These are phyloP conservation scores for Drosophila seguyi DNA, from an alignment of 1,140 invertebrate genomes.

Conservation along the genomic window DNA sequence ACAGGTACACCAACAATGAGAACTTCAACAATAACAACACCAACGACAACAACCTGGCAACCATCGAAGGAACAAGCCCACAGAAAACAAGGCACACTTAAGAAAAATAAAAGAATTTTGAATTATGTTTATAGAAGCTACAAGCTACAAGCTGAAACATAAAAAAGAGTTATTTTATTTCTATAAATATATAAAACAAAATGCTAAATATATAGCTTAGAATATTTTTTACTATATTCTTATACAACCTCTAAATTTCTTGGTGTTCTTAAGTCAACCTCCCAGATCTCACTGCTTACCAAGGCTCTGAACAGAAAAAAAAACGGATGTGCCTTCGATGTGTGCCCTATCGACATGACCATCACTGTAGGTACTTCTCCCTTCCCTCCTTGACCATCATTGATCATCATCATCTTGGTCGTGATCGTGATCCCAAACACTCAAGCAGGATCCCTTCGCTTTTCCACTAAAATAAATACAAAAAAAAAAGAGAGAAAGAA, in stretches of 20 bases:
- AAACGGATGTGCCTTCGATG: constrained; percentile 67
- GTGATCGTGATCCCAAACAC: constrained; percentile 32
- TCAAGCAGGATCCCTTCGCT: constrained; percentile 25
- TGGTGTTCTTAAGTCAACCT: constrained; percentile 15
- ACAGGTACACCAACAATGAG: neutral
- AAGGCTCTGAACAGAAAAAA: constrained; percentile 32
- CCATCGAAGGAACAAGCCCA: neutral
- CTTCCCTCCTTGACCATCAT: neutral
- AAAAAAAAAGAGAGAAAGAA: neutral
- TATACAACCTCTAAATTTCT: neutral
- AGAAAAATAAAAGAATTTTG: neutral
- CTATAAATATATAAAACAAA: neutral
- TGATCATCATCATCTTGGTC: constrained; percentile 26
- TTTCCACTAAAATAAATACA: constrained; percentile 6
- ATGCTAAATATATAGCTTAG: neutral
- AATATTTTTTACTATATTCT: neutral
- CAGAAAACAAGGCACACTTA: constrained; percentile 1
- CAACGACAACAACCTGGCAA: constrained; percentile 15
- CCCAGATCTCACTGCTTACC: constrained; percentile 10
- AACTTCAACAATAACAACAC: neutral
- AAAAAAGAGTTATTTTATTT: neutral
- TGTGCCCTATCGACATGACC: constrained; percentile 36
- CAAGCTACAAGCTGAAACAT: neutral
- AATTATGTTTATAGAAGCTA: neutral
- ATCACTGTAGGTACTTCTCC: constrained; percentile 9